Evolutionary conservation across 2,113 vertebrate species (phyloP).

Genomic region (Thinocorus orbignyianus): DNA sequence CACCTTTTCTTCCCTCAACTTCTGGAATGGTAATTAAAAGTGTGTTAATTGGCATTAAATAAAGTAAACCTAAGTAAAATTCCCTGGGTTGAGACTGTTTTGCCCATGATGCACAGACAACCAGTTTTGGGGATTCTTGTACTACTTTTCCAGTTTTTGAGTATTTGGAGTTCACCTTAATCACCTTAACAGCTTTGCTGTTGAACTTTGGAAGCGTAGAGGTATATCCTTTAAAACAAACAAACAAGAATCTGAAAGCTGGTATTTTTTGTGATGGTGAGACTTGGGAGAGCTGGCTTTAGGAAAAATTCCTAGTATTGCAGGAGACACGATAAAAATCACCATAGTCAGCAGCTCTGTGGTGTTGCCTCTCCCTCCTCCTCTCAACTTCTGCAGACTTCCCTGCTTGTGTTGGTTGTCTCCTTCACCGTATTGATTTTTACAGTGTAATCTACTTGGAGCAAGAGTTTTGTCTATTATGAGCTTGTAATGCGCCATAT

Average conservation of each 20-base stretch:
- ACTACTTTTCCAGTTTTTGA: not conserved
- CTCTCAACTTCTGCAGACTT: not conserved
- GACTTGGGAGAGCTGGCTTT: not conserved
- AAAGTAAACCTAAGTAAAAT: not conserved
- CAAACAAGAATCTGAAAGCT: not conserved
- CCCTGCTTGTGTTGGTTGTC: not conserved
- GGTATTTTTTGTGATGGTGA: not conserved
- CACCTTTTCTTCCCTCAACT: not conserved
- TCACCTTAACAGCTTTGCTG: not conserved
- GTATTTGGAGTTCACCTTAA: not conserved
- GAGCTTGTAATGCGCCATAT: not conserved
- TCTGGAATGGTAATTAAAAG: not conserved
- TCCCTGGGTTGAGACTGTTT: not conserved
- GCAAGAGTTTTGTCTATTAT: not conserved
- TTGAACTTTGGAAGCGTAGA: not conserved
- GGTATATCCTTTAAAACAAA: not conserved
- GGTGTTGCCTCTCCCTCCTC: not conserved
- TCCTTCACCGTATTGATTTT: not conserved
- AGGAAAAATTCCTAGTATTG: not conserved
- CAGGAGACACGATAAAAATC: not conserved
- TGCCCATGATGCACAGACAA: rapidly evolving
- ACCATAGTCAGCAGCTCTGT: not conserved
- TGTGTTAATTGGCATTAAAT: not conserved
- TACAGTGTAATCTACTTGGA: not conserved
- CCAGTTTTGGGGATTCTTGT: not conserved